Evolutionary conservation across 2,888 invertebrate species (phyloP).

Genomic region (Trichogramma evanescens): DNA sequence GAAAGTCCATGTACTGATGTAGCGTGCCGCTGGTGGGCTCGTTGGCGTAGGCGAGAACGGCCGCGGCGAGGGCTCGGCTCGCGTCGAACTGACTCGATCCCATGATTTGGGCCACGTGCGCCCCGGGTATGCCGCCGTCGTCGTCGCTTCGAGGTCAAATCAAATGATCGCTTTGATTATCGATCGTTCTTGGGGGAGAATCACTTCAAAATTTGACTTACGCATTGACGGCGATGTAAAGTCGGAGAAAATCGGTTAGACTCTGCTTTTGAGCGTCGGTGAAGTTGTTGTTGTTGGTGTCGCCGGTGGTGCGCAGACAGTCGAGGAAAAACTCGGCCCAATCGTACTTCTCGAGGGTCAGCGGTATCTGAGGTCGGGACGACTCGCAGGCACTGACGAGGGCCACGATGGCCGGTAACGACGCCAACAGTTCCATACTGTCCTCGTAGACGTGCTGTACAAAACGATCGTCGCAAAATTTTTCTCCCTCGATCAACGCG

Average conservation of each 20-base stretch:
- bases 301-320: conserved; percentile 25
- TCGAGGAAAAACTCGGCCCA: conserved; percentile 36
- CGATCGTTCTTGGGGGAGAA: too few relatives aligned
- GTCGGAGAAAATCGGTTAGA: conserved; percentile 33
- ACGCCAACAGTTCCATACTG: conserved; percentile 39
- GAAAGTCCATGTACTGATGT: conserved; percentile 34
- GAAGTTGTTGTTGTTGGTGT: conserved; percentile 14
- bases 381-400: conserved; percentile 22
- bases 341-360: conserved; percentile 26
- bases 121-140: conserved; percentile 54
- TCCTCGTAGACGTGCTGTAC: conserved; percentile 37
- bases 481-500: background rate
- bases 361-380: background rate
- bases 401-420: conserved; percentile 36
- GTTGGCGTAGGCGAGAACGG: conserved; percentile 30
- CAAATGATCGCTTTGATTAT: background rate
- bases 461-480: too few relatives aligned
- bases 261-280: conserved; percentile 25
- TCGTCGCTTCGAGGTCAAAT: conserved; percentile 32
- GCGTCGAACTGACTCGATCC: conserved; percentile 31
- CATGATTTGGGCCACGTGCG: conserved; percentile 38
- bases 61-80: conserved; percentile 35
- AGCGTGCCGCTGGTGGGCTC: conserved; percentile 35
- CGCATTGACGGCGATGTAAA: conserved; percentile 37
- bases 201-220: conserved; percentile 21